Evolutionary conservation across 2,797 vertebrate species (phyloP).

Genomic region (Moxostoma hubbsi): DNA sequence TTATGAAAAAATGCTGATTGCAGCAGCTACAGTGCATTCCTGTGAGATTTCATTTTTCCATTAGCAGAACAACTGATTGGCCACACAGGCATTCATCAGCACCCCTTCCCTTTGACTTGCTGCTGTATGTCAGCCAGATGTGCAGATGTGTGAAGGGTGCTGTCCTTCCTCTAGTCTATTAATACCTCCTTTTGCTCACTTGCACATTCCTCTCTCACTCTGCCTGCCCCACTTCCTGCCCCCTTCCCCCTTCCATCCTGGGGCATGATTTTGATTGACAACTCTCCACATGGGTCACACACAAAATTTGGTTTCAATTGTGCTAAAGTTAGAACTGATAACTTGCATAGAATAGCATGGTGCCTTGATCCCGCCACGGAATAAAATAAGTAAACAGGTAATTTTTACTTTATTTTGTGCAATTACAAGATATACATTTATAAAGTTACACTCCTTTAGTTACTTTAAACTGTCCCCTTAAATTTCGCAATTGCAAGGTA

Average conservation of each 20-base stretch:
- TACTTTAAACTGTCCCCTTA: no score
- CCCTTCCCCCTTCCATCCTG: conserved; percentile 6
- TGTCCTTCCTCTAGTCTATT: conserved; percentile 56
- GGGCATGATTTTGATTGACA: conserved; percentile 9
- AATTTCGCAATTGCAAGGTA: no score
- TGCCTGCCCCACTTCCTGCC: conserved; percentile 45
- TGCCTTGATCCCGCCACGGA: no score
- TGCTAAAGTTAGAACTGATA: neutral
- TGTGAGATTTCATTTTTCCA: conserved; percentile 38
- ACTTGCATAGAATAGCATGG: neutral
- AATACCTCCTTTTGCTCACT: conserved; percentile 50
- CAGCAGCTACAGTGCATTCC: conserved; percentile 32
- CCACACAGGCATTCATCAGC: conserved; percentile 51
- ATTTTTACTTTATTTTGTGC: no score
- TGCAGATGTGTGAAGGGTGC: conserved; percentile 52
- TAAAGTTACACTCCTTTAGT: no score
- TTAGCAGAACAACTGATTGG: conserved; percentile 63
- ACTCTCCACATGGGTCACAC: neutral
- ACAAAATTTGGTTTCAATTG: neutral
- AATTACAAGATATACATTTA: no score
- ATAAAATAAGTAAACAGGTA: no score
- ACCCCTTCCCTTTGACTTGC: conserved; percentile 56
- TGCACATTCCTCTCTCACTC: conserved; percentile 43
- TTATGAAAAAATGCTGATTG: neutral
- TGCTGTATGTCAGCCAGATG: conserved; percentile 55